phyloP scores from a whole-genome alignment of 1,140 invertebrate genomes.

The Leptinotarsa defecta region DNA sequence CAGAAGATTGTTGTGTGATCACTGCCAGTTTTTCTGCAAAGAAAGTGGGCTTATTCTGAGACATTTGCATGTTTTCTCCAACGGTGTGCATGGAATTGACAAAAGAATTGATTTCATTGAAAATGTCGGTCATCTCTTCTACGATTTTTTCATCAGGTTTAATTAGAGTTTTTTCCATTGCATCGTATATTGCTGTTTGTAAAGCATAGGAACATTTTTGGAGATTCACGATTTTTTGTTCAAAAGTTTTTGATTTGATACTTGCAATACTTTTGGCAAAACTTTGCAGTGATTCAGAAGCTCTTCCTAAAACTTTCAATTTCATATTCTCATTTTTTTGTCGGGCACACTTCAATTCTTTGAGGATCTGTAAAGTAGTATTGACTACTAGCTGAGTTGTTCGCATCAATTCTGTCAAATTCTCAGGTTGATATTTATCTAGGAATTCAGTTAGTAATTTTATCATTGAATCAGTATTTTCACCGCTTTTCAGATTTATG shows the following conservation, averaged over 20 bases:
- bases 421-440: slow-evolving; percentile 16
- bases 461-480: slow-evolving; percentile 18
- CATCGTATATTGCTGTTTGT: slow-evolving; percentile 50
- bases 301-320: slow-evolving; percentile 37
- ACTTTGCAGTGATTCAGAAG: slow-evolving; percentile 44
- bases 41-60: slow-evolving; percentile 32
- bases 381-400: slow-evolving; percentile 24
- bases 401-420: background rate
- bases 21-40: slow-evolving; percentile 41
- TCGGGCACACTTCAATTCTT: slow-evolving; percentile 38
- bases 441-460: slow-evolving; percentile 26
- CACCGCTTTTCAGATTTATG: background rate
- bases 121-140: slow-evolving; percentile 38
- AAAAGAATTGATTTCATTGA: slow-evolving; percentile 42
- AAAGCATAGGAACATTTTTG: slow-evolving; percentile 48
- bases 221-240: slow-evolving; percentile 41
- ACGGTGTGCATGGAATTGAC: slow-evolving; percentile 31
- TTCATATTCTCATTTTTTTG: slow-evolving; percentile 33
- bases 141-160: slow-evolving; percentile 44
- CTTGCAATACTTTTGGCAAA: slow-evolving; percentile 46
- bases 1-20: slow-evolving; percentile 36
- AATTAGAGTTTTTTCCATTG: slow-evolving; percentile 45
- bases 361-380: slow-evolving; percentile 29
- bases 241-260: slow-evolving; percentile 44
- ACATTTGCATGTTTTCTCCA: slow-evolving; percentile 24